Percentiles rank a stretch among this genome's conserved stretches.
These are phyloP conservation scores for Venusia cambrica DNA, from an alignment of 2,888 invertebrate species.

Conservation along the genomic window DNA sequence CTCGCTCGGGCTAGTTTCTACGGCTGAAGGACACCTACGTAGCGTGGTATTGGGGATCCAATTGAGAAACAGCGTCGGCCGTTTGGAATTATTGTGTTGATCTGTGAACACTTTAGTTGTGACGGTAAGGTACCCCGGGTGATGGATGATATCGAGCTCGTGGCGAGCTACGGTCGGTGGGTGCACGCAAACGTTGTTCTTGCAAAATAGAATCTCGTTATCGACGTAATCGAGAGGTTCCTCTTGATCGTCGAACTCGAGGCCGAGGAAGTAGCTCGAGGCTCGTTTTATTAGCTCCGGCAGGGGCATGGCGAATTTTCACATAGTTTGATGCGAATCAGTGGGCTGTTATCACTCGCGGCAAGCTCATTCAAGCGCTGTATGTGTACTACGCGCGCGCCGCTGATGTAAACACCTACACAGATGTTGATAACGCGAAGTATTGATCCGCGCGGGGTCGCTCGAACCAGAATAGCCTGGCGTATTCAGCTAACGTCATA, in stretches of 20 bases:
- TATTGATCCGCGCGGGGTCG: slow-evolving; percentile 79
- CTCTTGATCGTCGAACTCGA: slow-evolving; percentile 82
- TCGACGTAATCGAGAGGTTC: slow-evolving; percentile 86
- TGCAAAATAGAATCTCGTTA: slow-evolving; percentile 93
- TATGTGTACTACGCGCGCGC: slow-evolving; percentile 73
- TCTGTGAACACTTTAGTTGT: slow-evolving; percentile 90
- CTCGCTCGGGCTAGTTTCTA: slow-evolving; percentile 81
- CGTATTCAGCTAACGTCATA: slow-evolving; percentile 44
- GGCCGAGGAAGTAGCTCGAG: slow-evolving; percentile 88
- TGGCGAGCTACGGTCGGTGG: slow-evolving; percentile 92
- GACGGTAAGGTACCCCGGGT: slow-evolving; percentile 95
- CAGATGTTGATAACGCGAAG: slow-evolving; percentile 69
- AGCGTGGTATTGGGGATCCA: slow-evolving; percentile 97
- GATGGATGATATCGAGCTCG: slow-evolving; percentile 91
- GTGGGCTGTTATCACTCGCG: slow-evolving; percentile 50
- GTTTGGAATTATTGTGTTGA: slow-evolving; percentile 87
- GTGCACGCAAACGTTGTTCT: slow-evolving; percentile 98
- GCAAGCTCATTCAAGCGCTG: slow-evolving; percentile 59
- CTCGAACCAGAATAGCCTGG: slow-evolving; percentile 51
- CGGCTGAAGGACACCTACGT: slow-evolving; percentile 89
- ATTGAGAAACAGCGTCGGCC: slow-evolving; percentile 92
- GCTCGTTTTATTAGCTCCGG: slow-evolving; percentile 89
- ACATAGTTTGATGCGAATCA: slow-evolving; percentile 48
- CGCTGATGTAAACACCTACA: slow-evolving; percentile 74
- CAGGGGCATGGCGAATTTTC: slow-evolving; percentile 84